phyloP scores from a whole-genome alignment of 2,797 vertebrate species.

The Enteromius afrohamiltoni region DNA sequence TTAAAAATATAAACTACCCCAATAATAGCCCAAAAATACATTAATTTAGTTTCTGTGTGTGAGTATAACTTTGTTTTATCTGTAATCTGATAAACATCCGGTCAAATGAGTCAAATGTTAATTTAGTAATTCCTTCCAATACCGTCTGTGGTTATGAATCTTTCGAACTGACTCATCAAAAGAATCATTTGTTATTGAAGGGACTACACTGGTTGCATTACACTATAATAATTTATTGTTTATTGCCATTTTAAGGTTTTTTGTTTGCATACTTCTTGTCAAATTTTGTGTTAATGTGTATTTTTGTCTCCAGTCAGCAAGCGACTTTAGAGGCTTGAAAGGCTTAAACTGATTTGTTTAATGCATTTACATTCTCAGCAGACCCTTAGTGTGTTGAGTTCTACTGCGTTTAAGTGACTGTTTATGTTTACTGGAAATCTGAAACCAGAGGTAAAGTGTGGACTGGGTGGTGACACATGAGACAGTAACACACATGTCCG shows the following conservation, averaged over 20 bases:
- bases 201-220: too few relatives aligned
- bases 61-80: background rate
- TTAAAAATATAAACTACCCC: background rate
- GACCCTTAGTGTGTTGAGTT: background rate
- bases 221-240: too few relatives aligned
- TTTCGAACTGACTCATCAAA: background rate
- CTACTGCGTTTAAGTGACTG: background rate
- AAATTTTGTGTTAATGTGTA: background rate
- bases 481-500: background rate
- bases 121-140: background rate
- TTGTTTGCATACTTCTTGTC: background rate
- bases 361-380: background rate
- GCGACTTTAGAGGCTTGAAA: background rate
- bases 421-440: constrained; percentile 37
- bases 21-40: too few relatives aligned
- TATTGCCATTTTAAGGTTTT: background rate
- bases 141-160: background rate
- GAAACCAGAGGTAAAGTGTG: constrained; percentile 20
- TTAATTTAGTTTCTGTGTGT: background rate
- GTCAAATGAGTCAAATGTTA: background rate
- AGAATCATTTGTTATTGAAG: background rate
- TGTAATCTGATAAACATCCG: background rate
- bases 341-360: background rate
- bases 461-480: background rate
- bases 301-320: background rate